These are phyloP conservation scores for Parascotia fuliginaria DNA, from an alignment of 2,888 invertebrate species.

Conservation along the genomic window DNA sequence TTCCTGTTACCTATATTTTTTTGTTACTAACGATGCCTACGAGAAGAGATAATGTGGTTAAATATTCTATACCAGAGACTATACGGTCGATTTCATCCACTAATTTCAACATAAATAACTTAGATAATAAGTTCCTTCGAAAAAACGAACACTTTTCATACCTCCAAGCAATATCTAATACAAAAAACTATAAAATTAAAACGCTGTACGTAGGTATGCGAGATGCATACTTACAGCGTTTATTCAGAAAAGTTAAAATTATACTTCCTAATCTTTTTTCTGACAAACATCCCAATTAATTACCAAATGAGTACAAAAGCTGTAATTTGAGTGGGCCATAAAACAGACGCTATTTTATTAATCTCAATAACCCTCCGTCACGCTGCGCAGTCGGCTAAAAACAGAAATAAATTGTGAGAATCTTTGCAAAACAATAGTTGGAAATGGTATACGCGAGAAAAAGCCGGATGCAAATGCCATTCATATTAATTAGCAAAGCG, in stretches of 20 bases:
- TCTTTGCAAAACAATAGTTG: conserved; percentile 86
- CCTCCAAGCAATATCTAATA: too few species aligned
- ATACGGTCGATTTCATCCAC: too few species aligned
- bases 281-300: conserved; percentile 37
- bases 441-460: conserved; percentile 84
- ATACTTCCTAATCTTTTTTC: conserved; percentile 16
- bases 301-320: conserved; percentile 56
- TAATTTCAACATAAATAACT: too few species aligned
- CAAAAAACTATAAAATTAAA: too few species aligned
- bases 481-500: conserved; percentile 86
- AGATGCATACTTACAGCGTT: too few species aligned
- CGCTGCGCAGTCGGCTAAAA: conserved; percentile 75
- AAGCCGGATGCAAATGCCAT: conserved; percentile 86
- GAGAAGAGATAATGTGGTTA: too few species aligned
- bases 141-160: too few species aligned
- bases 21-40: too few species aligned
- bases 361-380: conserved; percentile 71
- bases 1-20: too few species aligned
- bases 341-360: conserved; percentile 70
- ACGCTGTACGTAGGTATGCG: too few species aligned
- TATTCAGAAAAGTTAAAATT: conserved; percentile 10
- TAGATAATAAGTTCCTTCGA: too few species aligned
- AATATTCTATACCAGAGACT: too few species aligned
- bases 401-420: conserved; percentile 83
- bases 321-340: conserved; percentile 66